phyloP scores from a whole-genome alignment of 2,113 vertebrate species.

The Hippocampus comes region DNA sequence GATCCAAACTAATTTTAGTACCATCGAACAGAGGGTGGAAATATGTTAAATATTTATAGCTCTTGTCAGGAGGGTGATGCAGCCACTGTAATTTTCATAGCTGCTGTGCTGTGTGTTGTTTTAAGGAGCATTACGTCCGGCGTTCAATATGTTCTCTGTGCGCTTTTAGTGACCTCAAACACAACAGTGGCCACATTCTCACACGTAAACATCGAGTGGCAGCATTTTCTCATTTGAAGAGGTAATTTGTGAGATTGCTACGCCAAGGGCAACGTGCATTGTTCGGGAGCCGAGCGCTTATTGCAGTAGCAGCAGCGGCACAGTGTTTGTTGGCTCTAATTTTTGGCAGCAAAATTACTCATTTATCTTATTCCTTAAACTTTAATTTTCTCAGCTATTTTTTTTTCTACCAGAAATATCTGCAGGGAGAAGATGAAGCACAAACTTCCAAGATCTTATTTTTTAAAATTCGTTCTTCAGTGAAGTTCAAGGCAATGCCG shows the following conservation, averaged over 20 bases:
- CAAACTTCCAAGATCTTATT: not conserved
- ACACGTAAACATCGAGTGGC: constrained; percentile 40
- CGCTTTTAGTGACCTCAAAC: constrained; percentile 41
- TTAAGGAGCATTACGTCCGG: constrained; percentile 47
- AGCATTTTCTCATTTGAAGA: constrained; percentile 46
- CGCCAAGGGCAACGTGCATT: constrained; percentile 17
- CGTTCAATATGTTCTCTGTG: constrained; percentile 43
- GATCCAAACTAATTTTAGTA: constrained; percentile 24
- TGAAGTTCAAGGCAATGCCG: not conserved
- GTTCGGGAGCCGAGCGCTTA: constrained; percentile 35
- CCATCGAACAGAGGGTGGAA: constrained; percentile 13
- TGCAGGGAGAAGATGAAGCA: not conserved
- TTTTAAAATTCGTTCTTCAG: not conserved
- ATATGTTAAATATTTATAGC: constrained; percentile 35
- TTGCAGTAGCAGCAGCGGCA: constrained; percentile 7
- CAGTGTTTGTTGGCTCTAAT: constrained; percentile 17
- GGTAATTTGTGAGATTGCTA: constrained; percentile 50
- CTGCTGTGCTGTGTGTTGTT: constrained; percentile 33
- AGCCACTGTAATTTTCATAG: constrained; percentile 34
- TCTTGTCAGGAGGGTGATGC: constrained; percentile 24
- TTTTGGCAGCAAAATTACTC: constrained; percentile 27
- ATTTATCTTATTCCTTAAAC: constrained; percentile 25
- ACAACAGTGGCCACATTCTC: constrained; percentile 27
- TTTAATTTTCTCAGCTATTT: constrained; percentile 14
- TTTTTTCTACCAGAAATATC: constrained; percentile 1